These are phyloP conservation scores for Antechinus flavipes DNA, from an alignment of 2,113 vertebrate species.

Conservation along the genomic window DNA sequence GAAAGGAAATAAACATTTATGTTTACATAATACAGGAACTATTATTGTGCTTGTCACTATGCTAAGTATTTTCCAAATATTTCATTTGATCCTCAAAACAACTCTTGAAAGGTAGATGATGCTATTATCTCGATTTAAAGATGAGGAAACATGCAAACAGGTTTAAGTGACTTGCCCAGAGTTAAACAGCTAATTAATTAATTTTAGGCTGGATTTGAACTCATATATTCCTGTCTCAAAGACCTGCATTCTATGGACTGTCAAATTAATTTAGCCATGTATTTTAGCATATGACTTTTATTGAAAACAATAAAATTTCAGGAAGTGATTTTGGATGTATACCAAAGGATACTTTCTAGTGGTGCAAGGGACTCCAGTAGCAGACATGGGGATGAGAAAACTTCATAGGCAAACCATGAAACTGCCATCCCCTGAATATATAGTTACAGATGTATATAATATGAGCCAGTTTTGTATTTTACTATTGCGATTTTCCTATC, in stretches of 20 bases:
- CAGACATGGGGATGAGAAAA: background rate
- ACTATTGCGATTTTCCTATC: background rate
- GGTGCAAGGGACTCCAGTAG: background rate
- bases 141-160: background rate
- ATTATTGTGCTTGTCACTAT: background rate
- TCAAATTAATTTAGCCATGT: background rate
- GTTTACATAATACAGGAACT: background rate
- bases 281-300: background rate
- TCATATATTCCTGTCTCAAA: background rate
- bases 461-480: background rate
- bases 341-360: background rate
- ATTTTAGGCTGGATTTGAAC: background rate
- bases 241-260: background rate
- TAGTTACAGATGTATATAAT: background rate
- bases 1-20: background rate
- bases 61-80: background rate
- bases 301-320: background rate
- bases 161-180: background rate
- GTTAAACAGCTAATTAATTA: background rate
- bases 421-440: background rate
- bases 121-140: background rate
- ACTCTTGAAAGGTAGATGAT: background rate
- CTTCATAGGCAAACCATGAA: background rate
- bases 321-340: background rate
- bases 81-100: background rate